Evolutionary conservation across 2,113 vertebrate genomes (phyloP), one percentile per base, ranked within the genome.

Genomic region (Perccottus glenii): DNA sequence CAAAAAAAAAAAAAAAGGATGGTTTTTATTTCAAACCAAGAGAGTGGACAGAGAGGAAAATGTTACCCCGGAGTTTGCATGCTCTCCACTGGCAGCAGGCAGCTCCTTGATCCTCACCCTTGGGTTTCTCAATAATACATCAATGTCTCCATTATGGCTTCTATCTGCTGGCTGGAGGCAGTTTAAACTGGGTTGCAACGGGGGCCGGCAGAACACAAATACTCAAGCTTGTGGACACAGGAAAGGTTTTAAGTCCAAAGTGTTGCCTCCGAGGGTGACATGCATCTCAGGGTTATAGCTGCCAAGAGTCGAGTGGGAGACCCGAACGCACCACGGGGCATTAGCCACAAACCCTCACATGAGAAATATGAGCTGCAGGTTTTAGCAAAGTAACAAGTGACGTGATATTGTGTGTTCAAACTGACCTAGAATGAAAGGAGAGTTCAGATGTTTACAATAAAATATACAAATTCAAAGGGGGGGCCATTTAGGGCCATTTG

Each of bases 91-190:
- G 73, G 76, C 82, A 71, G 78, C 66, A 14, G 80, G 81, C 75
- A 66, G 57, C 74, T 85, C 84, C 88, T 82, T 89, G 88, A 87
- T 89, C 85, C 83, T 77, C 38, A 83, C 89, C 87, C 86, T 53
- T 85, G 82, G 87, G 88, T 83, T 86, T 78, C 84, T 92, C 77
- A 89, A 91, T 90, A 90, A 90, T 89, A 89, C 89, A 92, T 91
- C 87, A 86, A 67, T 84, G 81, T 82, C 81, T 86, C 88, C 82
- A 88, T 90, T 89, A 90, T 89, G 85, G 85, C 85, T 79, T 75
- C 78, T 87, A 80, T 78, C 88, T 65, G 84, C 78, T 82, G 76
- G 87, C 88, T 83, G 16, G 16, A 75, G 57, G 80, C 85, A 83
- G 85, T 76, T 85, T 86, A 78, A 78, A 75, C 56, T 66, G 71